These are phyloP conservation scores for Aphaenogaster ashmeadi DNA, from an alignment of 1,140 invertebrate genomes.

Conservation along the genomic window DNA sequence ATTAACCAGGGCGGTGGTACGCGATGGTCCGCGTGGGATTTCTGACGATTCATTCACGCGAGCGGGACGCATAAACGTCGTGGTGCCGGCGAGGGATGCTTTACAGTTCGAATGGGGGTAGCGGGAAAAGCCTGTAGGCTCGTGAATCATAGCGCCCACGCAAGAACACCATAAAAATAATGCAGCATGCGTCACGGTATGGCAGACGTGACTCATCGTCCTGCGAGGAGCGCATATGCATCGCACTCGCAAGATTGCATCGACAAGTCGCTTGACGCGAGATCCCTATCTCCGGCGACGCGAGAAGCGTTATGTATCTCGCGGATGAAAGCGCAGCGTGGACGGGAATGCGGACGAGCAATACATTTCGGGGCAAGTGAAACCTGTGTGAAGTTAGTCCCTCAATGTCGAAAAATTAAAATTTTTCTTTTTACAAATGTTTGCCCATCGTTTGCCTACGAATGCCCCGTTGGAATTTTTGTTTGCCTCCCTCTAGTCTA, in stretches of 20 bases:
- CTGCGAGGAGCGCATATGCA: constrained; percentile 40
- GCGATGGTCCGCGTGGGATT: constrained; percentile 66
- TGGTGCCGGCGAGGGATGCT: neutral
- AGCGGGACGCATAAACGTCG: neutral
- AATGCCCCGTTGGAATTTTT: too few relatives aligned
- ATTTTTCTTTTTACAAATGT: too few relatives aligned
- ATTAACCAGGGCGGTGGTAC: constrained; percentile 48
- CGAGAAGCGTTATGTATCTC: neutral
- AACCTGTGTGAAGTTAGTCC: too few relatives aligned
- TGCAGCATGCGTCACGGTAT: constrained; percentile 75
- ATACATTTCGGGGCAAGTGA: neutral
- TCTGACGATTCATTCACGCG: constrained; percentile 61
- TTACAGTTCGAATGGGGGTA: constrained; percentile 50
- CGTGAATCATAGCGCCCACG: constrained; percentile 80
- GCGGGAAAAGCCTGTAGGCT: constrained; percentile 56
- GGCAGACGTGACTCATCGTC: constrained; percentile 70
- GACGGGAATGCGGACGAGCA: neutral
- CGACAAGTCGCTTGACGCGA: constrained; percentile 63
- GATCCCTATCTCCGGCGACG: constrained; percentile 7
- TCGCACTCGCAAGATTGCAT: constrained; percentile 64
- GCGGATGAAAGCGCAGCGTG: constrained; percentile 16
- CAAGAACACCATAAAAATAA: constrained; percentile 81
- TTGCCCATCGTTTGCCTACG: too few relatives aligned
- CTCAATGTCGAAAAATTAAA: too few relatives aligned
- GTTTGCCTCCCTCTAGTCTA: too few relatives aligned